Evolutionary conservation across 2,113 vertebrate genomes (phyloP), one percentile per base, ranked within the genome.

Genomic region (Apaloderma vittatum): DNA sequence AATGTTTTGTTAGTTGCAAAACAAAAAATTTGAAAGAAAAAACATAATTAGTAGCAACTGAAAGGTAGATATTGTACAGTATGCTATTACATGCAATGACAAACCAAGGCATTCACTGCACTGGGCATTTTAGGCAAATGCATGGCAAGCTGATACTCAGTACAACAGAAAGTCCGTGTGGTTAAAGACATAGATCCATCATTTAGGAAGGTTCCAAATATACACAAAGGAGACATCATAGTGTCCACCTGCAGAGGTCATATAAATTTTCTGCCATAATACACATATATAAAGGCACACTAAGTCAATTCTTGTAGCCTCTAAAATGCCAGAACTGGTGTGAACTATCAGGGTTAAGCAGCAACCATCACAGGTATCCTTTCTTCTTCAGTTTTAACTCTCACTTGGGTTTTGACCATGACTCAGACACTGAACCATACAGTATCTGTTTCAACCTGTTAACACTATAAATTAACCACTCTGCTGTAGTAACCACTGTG

Each of bases 251-350:
- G 18, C 2, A 8, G 24, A 68, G 43, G 18, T 12, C 3, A 46
- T 68, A 26, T 7, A 23, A 18, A 8, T 36, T 48, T 91, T n/a
- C 20, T 24, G 43, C 8, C 12, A n/a, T 19, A 68, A 68, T 13
- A 34, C 16, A 45, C 1, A 1, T 58, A 37, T 11, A 34, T 29
- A 74, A 72, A 32, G 57, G 29, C 10, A 7, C 0, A 71, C 0
- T 19, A 37, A 32, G 48, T 51, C 24, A 78, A 46, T 23, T 86
- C 19, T 4, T 62, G 3, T 14, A 22, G 17, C 4, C 11, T 71
- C 27, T 55, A 57, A 82, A 71, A 58, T 48, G 8, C 13, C 65
- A 48, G 36, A 77, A 29, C 21, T 32, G 7, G 2, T 1, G 1
- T 46, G 48, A 79, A 34, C 18, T 27, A 32, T 71, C 43, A 59